Evolutionary conservation across 1,140 invertebrate species (phyloP).

Genomic region (Trachymyrmex septentrionalis): DNA sequence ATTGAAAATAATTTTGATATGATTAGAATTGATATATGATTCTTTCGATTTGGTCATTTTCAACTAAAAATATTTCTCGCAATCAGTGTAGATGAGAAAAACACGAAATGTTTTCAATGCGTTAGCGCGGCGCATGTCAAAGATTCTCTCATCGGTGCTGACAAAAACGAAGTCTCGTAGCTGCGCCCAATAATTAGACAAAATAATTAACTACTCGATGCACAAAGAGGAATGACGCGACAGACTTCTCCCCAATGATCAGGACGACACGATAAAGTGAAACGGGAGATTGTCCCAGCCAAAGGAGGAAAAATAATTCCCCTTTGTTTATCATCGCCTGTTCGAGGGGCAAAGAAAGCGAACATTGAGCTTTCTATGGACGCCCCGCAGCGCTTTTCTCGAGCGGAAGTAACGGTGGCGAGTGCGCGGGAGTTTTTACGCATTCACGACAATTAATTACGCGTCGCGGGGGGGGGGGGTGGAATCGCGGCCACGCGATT

Average conservation of each 20-base stretch:
- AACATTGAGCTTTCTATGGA: not conserved
- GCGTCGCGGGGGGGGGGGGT: conserved; percentile 4
- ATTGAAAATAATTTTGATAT: too few relatives aligned
- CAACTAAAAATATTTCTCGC: too few relatives aligned
- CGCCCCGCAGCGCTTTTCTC: conserved; percentile 5
- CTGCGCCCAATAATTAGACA: conserved; percentile 32
- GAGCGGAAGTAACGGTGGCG: conserved; percentile 43
- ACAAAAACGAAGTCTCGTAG: conserved; percentile 6
- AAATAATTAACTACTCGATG: conserved; percentile 40
- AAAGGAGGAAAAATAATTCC: conserved; percentile 26
- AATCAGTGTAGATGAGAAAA: not conserved
- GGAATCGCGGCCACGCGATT: conserved; percentile 68
- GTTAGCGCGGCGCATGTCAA: not conserved
- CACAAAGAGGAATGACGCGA: conserved; percentile 38
- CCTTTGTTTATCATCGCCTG: conserved; percentile 52
- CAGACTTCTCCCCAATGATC: not conserved
- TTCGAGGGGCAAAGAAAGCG: not conserved
- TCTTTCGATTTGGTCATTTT: too few relatives aligned
- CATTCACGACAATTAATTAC: conserved; percentile 70
- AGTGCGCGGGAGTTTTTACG: conserved; percentile 32
- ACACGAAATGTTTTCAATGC: not conserved
- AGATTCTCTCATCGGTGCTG: not conserved
- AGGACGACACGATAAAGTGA: conserved; percentile 28
- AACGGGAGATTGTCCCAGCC: not conserved
- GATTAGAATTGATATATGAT: too few relatives aligned